Evolutionary conservation across 64 coral and sea anemone species (phyloP), one percentile per base, ranked within the genome.

Genomic region (Montipora cactus): DNA sequence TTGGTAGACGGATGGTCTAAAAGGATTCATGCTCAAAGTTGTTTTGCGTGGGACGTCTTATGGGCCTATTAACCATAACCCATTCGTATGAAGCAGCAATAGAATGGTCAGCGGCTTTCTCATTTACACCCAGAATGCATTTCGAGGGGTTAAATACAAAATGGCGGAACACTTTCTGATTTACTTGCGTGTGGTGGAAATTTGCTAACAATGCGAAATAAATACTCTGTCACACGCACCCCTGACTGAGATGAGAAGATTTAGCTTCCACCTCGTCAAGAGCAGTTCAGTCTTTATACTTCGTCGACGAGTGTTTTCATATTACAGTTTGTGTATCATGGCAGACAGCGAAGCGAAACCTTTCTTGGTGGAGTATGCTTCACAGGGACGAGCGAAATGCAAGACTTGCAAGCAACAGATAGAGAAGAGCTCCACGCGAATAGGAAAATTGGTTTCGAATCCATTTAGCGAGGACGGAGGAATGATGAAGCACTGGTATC

Each of bases 401-500:
- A 99, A 99, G 25, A 96, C 84, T 59, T 99, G 98, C 49, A 99
- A 99, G 44, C 75, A 95, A 18, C 89, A 99, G 82, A 99, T 99
- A 48, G 98, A 96, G 62, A 99, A 99, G 80, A 99, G 89, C 57
- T 76, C 69, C 75, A 89, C 92, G 20, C 91, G 98, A 85, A 99
- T 99, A 19, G 98, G 94, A 47, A 96, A 94, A 62, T 67, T 99
- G 77, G 98, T 96, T 18, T 71, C 92, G 4, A 99, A 99, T 83
- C 95, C 95, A 15, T 99, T 99, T 82, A 90, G 98, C 23, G 98
- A 99, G 8, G 98, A 99, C 55, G 98, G 98, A 57, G 95, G 95
- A 22, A 90, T 93, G 77, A 99, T 96, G 98, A 99, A 99, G 61
- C 95, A 99, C n/a, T 99, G 98, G 98, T 94, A 99, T 49, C 98